These are phyloP conservation scores for Drymonia ruficornis DNA, from an alignment of 2,888 invertebrate genomes.

Conservation along the genomic window DNA sequence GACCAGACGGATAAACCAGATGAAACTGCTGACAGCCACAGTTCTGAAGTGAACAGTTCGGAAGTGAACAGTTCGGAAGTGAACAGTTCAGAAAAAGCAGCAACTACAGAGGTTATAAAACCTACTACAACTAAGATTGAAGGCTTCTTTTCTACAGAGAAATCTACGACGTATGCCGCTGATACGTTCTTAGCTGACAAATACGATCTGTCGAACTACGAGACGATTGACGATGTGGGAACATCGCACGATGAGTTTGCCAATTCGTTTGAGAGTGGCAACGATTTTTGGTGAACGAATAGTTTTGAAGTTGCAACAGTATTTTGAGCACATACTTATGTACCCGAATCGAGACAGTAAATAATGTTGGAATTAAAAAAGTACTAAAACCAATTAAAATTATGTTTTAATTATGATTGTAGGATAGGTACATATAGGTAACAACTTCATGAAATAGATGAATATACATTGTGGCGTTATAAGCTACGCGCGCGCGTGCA, in stretches of 20 bases:
- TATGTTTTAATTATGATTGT: no score
- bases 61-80: slow-evolving; percentile 15
- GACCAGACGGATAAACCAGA: no score
- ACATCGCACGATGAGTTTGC: slow-evolving; percentile 42
- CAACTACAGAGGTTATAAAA: slow-evolving; percentile 17
- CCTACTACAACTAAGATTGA: slow-evolving; percentile 45
- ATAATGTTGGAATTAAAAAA: no score
- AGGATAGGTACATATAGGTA: no score
- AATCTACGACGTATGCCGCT: slow-evolving; percentile 53
- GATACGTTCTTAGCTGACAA: slow-evolving; percentile 78
- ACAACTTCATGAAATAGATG: no score
- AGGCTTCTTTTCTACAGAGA: slow-evolving; percentile 70
- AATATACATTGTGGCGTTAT: no score
- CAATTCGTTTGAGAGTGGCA: slow-evolving; percentile 55
- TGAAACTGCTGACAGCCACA: no score
- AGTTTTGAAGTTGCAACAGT: neutral
- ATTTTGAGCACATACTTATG: neutral
- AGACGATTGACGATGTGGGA: slow-evolving; percentile 52
- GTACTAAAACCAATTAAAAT: no score
- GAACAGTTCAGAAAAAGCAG: slow-evolving; percentile 18
- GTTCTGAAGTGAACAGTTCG: slow-evolving; percentile 12
- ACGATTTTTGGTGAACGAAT: slow-evolving; percentile 36
- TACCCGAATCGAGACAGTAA: no score
- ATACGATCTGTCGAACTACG: slow-evolving; percentile 69
- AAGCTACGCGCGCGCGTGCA: no score